phyloP scores from a whole-genome alignment of 2,888 invertebrate species.

The Syrphus vitripennis region DNA sequence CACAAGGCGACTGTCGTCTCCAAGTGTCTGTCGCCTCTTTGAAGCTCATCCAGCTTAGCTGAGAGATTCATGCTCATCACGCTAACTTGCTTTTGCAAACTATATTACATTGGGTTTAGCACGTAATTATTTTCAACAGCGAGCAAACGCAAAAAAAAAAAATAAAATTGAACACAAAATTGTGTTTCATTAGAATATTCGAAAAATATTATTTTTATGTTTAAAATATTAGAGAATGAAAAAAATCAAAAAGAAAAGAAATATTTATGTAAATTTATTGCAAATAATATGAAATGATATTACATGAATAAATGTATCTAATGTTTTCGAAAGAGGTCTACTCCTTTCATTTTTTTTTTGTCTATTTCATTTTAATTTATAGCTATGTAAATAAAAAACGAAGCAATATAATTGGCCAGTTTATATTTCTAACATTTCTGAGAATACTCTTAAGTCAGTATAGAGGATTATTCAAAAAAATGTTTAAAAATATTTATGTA shows the following conservation, averaged over 20 bases:
- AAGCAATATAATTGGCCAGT: slow-evolving; percentile 63
- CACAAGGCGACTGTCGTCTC: slow-evolving; percentile 96
- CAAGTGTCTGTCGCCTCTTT: slow-evolving; percentile 93
- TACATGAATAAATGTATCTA: slow-evolving; percentile 68
- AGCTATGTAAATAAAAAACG: slow-evolving; percentile 26
- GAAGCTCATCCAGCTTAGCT: slow-evolving; percentile 96
- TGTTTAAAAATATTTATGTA: too few species aligned
- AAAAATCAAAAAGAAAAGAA: slow-evolving; percentile 1
- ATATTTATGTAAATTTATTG: slow-evolving; percentile 41
- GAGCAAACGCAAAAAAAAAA: background rate
- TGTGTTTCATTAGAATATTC: slow-evolving; percentile 22
- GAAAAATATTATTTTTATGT: background rate
- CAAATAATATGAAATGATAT: slow-evolving; percentile 66
- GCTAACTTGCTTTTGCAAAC: slow-evolving; percentile 98
- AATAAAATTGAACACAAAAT: slow-evolving; percentile 23
- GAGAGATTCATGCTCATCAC: slow-evolving; percentile 98
- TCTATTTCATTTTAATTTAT: slow-evolving; percentile 9
- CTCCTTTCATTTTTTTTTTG: slow-evolving; percentile 4
- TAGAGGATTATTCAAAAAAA: too few species aligned
- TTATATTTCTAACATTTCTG: too few species aligned
- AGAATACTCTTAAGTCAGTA: too few species aligned
- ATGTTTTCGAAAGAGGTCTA: slow-evolving; percentile 55
- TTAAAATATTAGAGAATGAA: background rate
- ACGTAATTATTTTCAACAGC: background rate
- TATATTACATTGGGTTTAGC: slow-evolving; percentile 78